Conservation (phyloP, 2,888 invertebrate species). For the Hesperia comma region DNA sequence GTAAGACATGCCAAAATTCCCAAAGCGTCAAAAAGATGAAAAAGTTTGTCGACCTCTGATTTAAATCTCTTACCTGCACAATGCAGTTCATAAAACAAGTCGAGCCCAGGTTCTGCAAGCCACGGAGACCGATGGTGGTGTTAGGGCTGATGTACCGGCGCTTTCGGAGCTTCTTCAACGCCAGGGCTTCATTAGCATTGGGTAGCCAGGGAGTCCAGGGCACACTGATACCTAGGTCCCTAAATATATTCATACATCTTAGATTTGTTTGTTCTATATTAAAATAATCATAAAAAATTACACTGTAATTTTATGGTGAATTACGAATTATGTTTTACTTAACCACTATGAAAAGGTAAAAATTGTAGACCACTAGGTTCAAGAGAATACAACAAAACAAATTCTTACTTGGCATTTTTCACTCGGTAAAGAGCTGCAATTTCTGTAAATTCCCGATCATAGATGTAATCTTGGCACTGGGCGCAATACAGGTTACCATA, state of each 20-base stretch:
- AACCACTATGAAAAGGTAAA: no score
- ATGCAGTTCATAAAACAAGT: constrained; percentile 99
- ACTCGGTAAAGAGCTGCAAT: constrained; percentile 81
- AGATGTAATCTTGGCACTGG: constrained; percentile 96
- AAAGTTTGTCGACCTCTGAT: no score
- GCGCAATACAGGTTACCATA: constrained; percentile 96
- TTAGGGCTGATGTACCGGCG: constrained; percentile 91
- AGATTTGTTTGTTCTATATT: not conserved
- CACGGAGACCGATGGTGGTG: constrained; percentile 94
- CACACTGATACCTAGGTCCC: constrained; percentile 84
- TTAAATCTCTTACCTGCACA: constrained; percentile 85
- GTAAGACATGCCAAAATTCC: no score
- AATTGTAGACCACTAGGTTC: no score
- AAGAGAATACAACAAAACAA: not conserved
- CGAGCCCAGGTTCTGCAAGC: constrained; percentile 97
- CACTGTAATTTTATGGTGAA: no score
- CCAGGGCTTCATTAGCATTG: constrained; percentile 89
- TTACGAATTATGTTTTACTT: no score
- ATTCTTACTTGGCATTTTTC: constrained; percentile 82
- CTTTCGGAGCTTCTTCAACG: constrained; percentile 89
- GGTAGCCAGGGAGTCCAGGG: constrained; percentile 92
- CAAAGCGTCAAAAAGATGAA: no score
- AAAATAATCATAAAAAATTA: no score
- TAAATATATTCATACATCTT: constrained; percentile 42
- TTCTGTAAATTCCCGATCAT: constrained; percentile 88